Evolutionary conservation across 2,113 vertebrate species (phyloP), one percentile per base, ranked within the genome.

Genomic region (Vulpes lagopus): DNA sequence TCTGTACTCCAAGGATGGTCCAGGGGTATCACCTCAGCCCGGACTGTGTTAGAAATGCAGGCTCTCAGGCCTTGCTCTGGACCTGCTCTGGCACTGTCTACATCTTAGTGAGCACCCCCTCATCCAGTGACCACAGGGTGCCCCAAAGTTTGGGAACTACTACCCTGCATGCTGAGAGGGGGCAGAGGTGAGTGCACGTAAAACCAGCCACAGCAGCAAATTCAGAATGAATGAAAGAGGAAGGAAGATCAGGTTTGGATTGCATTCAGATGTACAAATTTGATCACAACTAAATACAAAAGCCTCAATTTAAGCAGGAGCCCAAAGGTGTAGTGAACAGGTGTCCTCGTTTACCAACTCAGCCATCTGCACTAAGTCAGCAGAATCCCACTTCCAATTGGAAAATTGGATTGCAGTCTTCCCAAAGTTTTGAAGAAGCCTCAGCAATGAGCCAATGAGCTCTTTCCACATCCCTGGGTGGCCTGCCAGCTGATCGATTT

Each of bases 291-390:
- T 11, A 11, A 32, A 62, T 17, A 35, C 55, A 88, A 59, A 69
- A 27, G n/a, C 11, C 25, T 22, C 8, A 7, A 30, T 35, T 35
- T 67, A 64, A 92, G 87, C 90, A n/a, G 43, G 64, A 96, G 89
- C 76, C 73, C 57, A 64, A 59, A 74, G 95, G 95, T 62, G 76
- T 86, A 73, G 9, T 11, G 89, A 93, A 67, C 43, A 93, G 91
- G 87, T 90, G 80, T 78, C 62, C 83, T 96, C 73, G 32, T 78
- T 87, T 65, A 60, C 69, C 74, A 27, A 53, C 35, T 8, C 69
- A 73, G 76, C 80, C 86, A 59, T 85, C 93, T 80, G 92, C 60
- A 73, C 71, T 25, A 76, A 60, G 71, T 92, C 87, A 82, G 97
- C 90, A 87, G 84, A 92, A 82, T 89, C 60, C 59, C 30, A 43